A percentile compares a stretch with the other conserved stretches of the same genome.
Conservation (phyloP, 2,113 vertebrate genomes). For the Oryzias melastigma region DNA sequence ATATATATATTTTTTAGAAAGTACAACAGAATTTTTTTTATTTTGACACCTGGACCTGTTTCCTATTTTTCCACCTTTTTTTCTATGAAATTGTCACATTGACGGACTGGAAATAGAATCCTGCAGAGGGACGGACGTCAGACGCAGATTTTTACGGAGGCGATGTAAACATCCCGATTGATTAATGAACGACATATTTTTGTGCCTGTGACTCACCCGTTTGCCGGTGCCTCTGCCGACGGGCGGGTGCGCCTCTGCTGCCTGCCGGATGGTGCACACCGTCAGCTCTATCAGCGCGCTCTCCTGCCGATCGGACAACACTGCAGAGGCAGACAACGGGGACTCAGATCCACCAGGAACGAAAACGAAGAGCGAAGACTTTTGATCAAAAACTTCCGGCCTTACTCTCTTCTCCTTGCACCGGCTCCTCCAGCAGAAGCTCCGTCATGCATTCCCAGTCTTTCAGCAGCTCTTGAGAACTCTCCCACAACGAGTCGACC, state of each 20-base stretch:
- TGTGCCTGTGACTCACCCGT: slow-evolving; percentile 75
- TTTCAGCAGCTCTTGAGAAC: slow-evolving; percentile 97
- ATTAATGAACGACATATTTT: too few species aligned
- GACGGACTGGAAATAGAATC: too few species aligned
- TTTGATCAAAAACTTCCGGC: background rate
- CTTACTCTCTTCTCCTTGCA: slow-evolving; percentile 96
- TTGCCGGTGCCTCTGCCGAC: slow-evolving; percentile 98
- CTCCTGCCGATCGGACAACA: slow-evolving; percentile 95
- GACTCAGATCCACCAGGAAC: background rate
- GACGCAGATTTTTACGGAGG: too few species aligned
- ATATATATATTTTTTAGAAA: too few species aligned
- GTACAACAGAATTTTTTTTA: too few species aligned
- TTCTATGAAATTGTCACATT: too few species aligned
- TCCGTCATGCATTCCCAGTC: slow-evolving; percentile 99
- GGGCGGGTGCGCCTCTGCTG: slow-evolving; percentile 96
- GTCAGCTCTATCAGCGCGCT: slow-evolving; percentile 94
- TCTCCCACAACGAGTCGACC: slow-evolving; percentile 98
- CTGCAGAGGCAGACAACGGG: slow-evolving; percentile 62
- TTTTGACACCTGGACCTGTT: too few species aligned
- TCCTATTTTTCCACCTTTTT: too few species aligned
- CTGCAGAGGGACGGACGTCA: too few species aligned
- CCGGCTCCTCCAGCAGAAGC: slow-evolving; percentile 93
- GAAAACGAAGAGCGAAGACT: background rate
- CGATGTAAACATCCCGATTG: too few species aligned
- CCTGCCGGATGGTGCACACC: slow-evolving; percentile 96